phyloP scores from a whole-genome alignment of 1,140 invertebrate species.

The Meloidogyne chitwoodi region DNA sequence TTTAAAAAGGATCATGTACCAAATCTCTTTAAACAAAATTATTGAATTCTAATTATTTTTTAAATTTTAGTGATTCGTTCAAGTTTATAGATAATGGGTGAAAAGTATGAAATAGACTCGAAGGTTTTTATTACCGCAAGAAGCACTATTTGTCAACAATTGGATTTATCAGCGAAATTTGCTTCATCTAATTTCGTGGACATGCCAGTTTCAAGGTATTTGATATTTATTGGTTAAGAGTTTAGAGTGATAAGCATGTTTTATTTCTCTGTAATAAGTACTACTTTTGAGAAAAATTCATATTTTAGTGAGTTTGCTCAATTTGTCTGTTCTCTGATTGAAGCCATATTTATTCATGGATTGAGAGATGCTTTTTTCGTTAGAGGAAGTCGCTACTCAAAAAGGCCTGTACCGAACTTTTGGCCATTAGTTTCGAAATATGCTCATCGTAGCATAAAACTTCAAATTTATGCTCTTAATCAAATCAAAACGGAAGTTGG shows the following conservation, averaged over 20 bases:
- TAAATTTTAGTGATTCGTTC: not conserved
- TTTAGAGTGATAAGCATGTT: too few species aligned
- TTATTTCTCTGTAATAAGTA: too few species aligned
- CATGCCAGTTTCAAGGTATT: not conserved
- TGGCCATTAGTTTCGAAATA: slow-evolving; percentile 60
- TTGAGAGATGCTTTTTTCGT: slow-evolving; percentile 58
- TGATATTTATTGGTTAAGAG: too few species aligned
- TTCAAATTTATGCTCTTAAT: slow-evolving; percentile 49
- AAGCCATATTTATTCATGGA: slow-evolving; percentile 32
- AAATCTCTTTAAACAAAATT: not conserved
- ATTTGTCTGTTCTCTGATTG: slow-evolving; percentile 34
- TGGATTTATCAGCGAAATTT: not conserved
- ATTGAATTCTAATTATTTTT: not conserved
- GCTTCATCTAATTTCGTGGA: not conserved
- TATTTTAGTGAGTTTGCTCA: slow-evolving; percentile 45
- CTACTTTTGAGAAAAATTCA: too few species aligned
- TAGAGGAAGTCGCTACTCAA: slow-evolving; percentile 51
- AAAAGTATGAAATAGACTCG: not conserved
- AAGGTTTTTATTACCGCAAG: not conserved
- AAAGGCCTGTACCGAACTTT: slow-evolving; percentile 58
- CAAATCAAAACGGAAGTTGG: slow-evolving; percentile 56
- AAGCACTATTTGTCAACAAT: not conserved
- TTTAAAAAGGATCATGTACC: not conserved
- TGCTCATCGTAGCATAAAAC: slow-evolving; percentile 48
- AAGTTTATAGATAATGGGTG: not conserved